These are phyloP conservation scores for Pampus argenteus DNA, from an alignment of 2,797 vertebrate genomes.

Conservation along the genomic window DNA sequence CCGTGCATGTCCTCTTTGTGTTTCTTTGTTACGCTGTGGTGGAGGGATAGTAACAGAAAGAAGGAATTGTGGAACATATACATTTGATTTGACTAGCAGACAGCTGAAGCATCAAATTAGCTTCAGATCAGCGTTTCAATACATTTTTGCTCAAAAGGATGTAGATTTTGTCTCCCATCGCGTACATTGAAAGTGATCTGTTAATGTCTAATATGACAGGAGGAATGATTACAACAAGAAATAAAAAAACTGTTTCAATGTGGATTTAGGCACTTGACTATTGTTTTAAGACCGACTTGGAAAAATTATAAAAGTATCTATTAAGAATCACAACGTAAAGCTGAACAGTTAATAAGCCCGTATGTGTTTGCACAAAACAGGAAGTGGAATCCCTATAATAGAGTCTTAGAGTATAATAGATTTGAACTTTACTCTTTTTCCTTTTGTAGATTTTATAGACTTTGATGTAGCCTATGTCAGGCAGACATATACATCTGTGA, in stretches of 20 bases:
- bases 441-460: not conserved
- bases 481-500: not conserved
- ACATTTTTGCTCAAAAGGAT: too few relatives aligned
- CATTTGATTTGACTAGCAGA: too few relatives aligned
- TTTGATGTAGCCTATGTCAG: not conserved
- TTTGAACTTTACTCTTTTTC: not conserved
- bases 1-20: too few relatives aligned
- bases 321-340: not conserved
- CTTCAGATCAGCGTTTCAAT: too few relatives aligned
- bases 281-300: not conserved
- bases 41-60: too few relatives aligned
- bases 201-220: not conserved
- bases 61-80: too few relatives aligned
- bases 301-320: not conserved
- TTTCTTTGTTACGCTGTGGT: too few relatives aligned
- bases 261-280: not conserved
- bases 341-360: not conserved
- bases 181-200: too few relatives aligned
- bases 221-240: not conserved
- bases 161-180: too few relatives aligned
- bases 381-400: not conserved
- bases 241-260: not conserved
- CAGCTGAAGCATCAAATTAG: too few relatives aligned
- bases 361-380: slow-evolving; percentile 12
- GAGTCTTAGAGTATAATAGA: not conserved